Percentiles rank a stretch among this genome's conserved stretches.
These are phyloP conservation scores for Agrochola lota DNA, from an alignment of 2,888 invertebrate species.

Conservation along the genomic window DNA sequence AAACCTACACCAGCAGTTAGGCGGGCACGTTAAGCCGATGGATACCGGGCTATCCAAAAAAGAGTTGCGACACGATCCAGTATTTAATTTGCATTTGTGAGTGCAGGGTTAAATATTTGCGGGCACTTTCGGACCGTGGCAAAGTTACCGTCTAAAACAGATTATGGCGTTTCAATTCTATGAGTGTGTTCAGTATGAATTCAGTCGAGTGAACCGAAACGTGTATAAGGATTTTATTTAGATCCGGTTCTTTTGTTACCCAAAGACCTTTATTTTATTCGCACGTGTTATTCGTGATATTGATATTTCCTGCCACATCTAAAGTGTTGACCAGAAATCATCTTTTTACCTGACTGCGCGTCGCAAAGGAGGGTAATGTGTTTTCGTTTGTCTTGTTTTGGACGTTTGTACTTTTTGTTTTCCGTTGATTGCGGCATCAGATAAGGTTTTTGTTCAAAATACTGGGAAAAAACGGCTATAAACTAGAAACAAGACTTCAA, in stretches of 20 bases:
- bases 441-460: neutral
- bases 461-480: too few relatives aligned
- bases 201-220: constrained; percentile 12
- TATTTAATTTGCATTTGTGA: constrained; percentile 54
- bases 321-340: neutral
- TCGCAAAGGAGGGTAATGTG: too few relatives aligned
- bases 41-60: constrained; percentile 30
- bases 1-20: constrained; percentile 36
- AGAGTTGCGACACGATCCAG: constrained; percentile 30
- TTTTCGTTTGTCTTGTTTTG: too few relatives aligned
- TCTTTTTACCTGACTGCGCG: too few relatives aligned
- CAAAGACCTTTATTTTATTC: neutral
- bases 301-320: neutral
- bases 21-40: constrained; percentile 30
- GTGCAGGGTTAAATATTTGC: constrained; percentile 45
- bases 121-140: neutral
- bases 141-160: constrained; percentile 1
- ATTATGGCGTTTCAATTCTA: constrained; percentile 33
- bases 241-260: neutral
- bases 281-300: neutral
- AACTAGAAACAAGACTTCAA: too few relatives aligned
- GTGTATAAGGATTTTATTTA: constrained; percentile 4
- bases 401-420: too few relatives aligned
- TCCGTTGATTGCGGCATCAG: too few relatives aligned
- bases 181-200: neutral